A percentile compares a stretch with the other conserved stretches of the same genome.
These are phyloP conservation scores for Drosophila crucigera DNA, from an alignment of 2,888 invertebrate genomes.

Conservation along the genomic window DNA sequence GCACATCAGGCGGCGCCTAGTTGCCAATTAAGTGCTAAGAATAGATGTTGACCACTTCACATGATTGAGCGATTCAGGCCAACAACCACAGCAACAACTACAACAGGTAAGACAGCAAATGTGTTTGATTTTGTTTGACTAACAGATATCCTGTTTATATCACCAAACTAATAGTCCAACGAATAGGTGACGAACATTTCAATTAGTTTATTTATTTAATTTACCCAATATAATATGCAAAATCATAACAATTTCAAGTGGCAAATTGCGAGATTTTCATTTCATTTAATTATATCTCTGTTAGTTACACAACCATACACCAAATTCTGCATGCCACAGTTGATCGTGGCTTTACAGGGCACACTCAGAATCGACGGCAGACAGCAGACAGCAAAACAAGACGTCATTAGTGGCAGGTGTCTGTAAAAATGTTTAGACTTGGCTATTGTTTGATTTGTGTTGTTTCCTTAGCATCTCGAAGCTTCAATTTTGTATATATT, in stretches of 20 bases:
- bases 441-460: slow-evolving; percentile 74
- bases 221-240: neutral
- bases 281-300: neutral
- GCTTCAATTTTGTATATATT: slow-evolving; percentile 4
- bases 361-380: slow-evolving; percentile 43
- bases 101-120: slow-evolving; percentile 11
- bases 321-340: slow-evolving; percentile 9
- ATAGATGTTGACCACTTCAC: slow-evolving; percentile 74
- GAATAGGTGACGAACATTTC: neutral
- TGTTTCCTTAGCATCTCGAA: slow-evolving; percentile 39
- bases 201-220: neutral
- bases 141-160: slow-evolving; percentile 15
- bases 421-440: slow-evolving; percentile 81
- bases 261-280: neutral
- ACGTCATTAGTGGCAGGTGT: slow-evolving; percentile 80
- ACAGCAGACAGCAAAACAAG: slow-evolving; percentile 67
- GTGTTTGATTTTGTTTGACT: neutral
- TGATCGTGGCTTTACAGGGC: slow-evolving; percentile 3
- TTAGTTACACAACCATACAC: neutral
- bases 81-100: slow-evolving; percentile 34
- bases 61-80: slow-evolving; percentile 79
- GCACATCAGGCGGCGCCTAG: slow-evolving; percentile 68
- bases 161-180: neutral
- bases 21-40: slow-evolving; percentile 66
- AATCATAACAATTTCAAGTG: neutral